These are phyloP conservation scores for Microtus montanus DNA, from an alignment of 2,113 vertebrate species.

Conservation along the genomic window DNA sequence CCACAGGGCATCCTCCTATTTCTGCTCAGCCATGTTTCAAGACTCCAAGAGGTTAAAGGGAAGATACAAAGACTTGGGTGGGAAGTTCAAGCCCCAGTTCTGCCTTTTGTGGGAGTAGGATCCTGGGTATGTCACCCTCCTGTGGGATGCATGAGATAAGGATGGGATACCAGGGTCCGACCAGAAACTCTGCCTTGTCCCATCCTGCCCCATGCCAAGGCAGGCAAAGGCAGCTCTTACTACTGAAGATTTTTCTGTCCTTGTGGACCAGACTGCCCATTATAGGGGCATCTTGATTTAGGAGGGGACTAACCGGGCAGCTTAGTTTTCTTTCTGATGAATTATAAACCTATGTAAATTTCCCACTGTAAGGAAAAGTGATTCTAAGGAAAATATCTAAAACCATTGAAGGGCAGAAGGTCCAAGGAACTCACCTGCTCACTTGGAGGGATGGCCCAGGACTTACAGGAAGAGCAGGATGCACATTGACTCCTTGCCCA, in stretches of 20 bases:
- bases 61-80: not conserved
- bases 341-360: not conserved
- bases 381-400: not conserved
- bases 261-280: not conserved
- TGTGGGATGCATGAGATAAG: not conserved
- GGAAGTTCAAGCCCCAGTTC: not conserved
- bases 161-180: not conserved
- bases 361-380: not conserved
- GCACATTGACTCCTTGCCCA: fast-evolving
- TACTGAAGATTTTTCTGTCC: not conserved
- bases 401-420: not conserved
- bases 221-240: not conserved
- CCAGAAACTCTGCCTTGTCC: not conserved
- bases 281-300: not conserved
- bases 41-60: not conserved
- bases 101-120: not conserved
- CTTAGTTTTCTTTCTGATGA: constrained; percentile 24
- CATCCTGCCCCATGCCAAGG: not conserved
- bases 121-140: not conserved
- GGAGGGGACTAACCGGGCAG: not conserved
- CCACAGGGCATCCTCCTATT: not conserved
- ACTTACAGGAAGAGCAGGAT: not conserved
- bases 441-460: not conserved
- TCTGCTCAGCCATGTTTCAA: not conserved
- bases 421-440: not conserved